A percentile compares a stretch with the other conserved stretches of the same genome.
These are phyloP conservation scores for Oligia strigilis DNA, from an alignment of 2,888 invertebrate species.

Conservation along the genomic window DNA sequence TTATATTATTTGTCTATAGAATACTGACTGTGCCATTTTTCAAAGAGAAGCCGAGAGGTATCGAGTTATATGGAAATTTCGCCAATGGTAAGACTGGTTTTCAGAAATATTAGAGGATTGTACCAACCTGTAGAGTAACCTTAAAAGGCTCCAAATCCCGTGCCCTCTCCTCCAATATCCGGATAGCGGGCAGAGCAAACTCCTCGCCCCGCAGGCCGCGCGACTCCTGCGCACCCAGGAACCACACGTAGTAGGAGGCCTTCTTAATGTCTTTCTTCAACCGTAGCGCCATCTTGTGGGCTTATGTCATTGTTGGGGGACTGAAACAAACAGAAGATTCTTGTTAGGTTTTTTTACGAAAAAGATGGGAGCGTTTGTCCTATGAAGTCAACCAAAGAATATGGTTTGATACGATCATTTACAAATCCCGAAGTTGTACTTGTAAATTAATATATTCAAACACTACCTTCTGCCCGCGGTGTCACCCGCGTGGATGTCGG, in stretches of 20 bases:
- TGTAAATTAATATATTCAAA: not conserved
- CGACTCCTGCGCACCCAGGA: conserved; percentile 98
- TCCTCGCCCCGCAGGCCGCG: conserved; percentile 96
- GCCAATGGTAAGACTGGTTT: too few species aligned
- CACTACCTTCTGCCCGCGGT: not conserved
- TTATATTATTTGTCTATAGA: too few species aligned
- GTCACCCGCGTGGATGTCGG: not conserved
- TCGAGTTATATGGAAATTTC: too few species aligned
- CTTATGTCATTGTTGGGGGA: conserved; percentile 85
- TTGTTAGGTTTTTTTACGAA: not conserved
- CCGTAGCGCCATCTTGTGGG: conserved; percentile 93
- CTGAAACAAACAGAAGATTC: conserved; percentile 72
- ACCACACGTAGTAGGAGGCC: conserved; percentile 97
- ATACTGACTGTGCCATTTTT: too few species aligned
- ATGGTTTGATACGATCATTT: not conserved
- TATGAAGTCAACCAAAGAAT: not conserved
- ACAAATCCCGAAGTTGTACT: not conserved
- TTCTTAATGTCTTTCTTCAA: conserved; percentile 96
- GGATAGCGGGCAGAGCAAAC: conserved; percentile 96
- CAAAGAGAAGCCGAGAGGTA: too few species aligned
- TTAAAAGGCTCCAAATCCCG: conserved; percentile 96
- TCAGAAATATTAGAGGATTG: not conserved
- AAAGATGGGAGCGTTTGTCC: not conserved
- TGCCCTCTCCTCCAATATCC: conserved; percentile 95
- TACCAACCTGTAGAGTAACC: conserved; percentile 95